Percentiles rank a stretch among this genome's conserved stretches.
Evolutionary conservation across 2,113 vertebrate genomes (phyloP).

Genomic region (Pitta sordida): DNA sequence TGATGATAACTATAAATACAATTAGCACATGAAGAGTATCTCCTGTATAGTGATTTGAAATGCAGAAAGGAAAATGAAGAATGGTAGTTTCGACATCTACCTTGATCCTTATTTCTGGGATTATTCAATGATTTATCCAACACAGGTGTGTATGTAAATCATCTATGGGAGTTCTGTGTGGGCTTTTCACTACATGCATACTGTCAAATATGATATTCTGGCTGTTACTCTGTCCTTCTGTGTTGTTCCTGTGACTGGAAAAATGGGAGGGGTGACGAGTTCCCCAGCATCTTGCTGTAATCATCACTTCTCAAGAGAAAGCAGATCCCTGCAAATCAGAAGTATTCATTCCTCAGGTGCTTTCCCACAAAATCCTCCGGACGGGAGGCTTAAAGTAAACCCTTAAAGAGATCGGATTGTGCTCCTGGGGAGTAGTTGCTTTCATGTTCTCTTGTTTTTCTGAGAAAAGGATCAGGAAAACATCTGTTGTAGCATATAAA

Average conservation of each 20-base stretch:
- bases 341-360: slow-evolving; percentile 36
- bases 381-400: slow-evolving; percentile 17
- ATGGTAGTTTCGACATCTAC: not conserved
- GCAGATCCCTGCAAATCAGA: slow-evolving; percentile 5
- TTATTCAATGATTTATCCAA: not conserved
- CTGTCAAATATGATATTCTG: not conserved
- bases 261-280: not conserved
- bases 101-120: not conserved
- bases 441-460: slow-evolving; percentile 18
- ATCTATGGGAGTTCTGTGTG: not conserved
- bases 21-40: not conserved
- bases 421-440: not conserved
- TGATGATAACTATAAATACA: not conserved
- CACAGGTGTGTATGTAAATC: not conserved
- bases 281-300: not conserved
- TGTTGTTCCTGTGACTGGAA: not conserved
- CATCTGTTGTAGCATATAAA: not conserved
- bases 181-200: not conserved
- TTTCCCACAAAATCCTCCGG: slow-evolving; percentile 46
- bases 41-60: not conserved
- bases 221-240: not conserved
- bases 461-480: slow-evolving; percentile 38
- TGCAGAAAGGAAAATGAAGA: not conserved
- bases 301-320: not conserved
- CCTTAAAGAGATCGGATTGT: slow-evolving; percentile 30